Evolutionary conservation across 53 echinoderm and acorn worm species (phyloP).

Genomic region (Patiria pectinifera): DNA sequence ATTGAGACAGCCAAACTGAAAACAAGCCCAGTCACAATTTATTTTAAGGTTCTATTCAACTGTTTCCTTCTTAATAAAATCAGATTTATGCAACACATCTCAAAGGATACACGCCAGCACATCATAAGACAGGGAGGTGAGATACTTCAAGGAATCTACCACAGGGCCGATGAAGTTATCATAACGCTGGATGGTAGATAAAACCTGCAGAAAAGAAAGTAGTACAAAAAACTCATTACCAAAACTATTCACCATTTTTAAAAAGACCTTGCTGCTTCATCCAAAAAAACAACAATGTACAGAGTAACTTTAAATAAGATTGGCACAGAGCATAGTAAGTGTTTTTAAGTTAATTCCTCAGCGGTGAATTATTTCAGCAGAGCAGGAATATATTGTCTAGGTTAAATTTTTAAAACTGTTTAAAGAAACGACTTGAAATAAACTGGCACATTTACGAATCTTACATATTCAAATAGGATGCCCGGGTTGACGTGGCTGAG

Average conservation of each 20-base stretch:
- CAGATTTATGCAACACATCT: not conserved
- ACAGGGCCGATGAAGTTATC: constrained; percentile 98
- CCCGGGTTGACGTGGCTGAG: constrained; percentile 97
- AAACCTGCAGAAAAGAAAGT: constrained; percentile 63
- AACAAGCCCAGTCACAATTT: too few relatives aligned
- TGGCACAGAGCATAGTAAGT: too few relatives aligned
- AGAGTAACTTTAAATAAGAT: too few relatives aligned
- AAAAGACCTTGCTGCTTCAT: too few relatives aligned
- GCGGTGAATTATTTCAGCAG: too few relatives aligned
- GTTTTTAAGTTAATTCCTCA: too few relatives aligned
- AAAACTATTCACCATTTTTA: too few relatives aligned
- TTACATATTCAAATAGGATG: constrained; percentile 97
- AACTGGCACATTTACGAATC: constrained; percentile 17
- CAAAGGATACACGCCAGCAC: constrained; percentile 98
- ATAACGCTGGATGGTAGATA: constrained; percentile 97
- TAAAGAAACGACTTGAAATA: not conserved
- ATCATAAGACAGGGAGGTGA: constrained; percentile 96
- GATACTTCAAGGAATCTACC: constrained; percentile 96
- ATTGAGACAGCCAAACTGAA: too few relatives aligned
- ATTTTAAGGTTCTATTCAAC: too few relatives aligned
- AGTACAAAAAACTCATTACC: not conserved
- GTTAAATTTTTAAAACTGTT: not conserved
- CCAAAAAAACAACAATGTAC: too few relatives aligned
- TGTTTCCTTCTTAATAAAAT: too few relatives aligned
- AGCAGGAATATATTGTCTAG: too few relatives aligned